phyloP scores from a whole-genome alignment of 2,113 vertebrate genomes.

The Psammodynastes pulverulentus region DNA sequence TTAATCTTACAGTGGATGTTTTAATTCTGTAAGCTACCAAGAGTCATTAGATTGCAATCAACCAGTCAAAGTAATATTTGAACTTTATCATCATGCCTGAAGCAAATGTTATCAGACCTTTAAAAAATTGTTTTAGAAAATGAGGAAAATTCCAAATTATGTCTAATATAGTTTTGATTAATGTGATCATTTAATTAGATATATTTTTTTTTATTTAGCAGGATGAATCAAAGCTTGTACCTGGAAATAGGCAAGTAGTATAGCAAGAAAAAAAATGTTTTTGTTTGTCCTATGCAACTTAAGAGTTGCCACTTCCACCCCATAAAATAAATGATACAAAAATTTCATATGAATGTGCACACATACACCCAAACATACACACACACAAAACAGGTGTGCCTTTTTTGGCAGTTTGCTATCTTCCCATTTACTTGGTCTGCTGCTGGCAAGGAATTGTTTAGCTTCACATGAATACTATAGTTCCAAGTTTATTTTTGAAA shows the following conservation, averaged over 20 bases:
- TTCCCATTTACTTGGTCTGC: slow-evolving; percentile 14
- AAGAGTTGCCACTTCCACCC: not conserved
- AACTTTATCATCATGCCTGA: not conserved
- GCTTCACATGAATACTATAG: slow-evolving; percentile 16
- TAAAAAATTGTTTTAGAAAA: not conserved
- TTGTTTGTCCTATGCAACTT: not conserved
- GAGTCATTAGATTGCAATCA: not conserved
- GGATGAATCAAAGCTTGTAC: not conserved
- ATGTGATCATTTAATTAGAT: not conserved
- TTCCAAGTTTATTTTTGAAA: slow-evolving; percentile 41
- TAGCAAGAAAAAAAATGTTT: not conserved
- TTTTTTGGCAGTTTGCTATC: slow-evolving; percentile 18
- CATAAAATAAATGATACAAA: not conserved
- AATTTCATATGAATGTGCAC: not conserved
- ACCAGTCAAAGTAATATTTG: not conserved
- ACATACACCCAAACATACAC: not conserved
- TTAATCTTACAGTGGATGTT: not conserved
- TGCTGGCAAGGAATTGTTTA: slow-evolving; percentile 12
- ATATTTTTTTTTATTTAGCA: not conserved
- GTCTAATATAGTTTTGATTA: not conserved
- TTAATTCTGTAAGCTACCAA: not conserved
- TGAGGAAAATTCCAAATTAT: not conserved
- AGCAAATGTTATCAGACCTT: not conserved
- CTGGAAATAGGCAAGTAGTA: not conserved
- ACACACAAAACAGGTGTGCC: not conserved